Evolutionary conservation across 2,797 vertebrate genomes (phyloP), one percentile per base, ranked within the genome.

Genomic region (Morelia viridis): DNA sequence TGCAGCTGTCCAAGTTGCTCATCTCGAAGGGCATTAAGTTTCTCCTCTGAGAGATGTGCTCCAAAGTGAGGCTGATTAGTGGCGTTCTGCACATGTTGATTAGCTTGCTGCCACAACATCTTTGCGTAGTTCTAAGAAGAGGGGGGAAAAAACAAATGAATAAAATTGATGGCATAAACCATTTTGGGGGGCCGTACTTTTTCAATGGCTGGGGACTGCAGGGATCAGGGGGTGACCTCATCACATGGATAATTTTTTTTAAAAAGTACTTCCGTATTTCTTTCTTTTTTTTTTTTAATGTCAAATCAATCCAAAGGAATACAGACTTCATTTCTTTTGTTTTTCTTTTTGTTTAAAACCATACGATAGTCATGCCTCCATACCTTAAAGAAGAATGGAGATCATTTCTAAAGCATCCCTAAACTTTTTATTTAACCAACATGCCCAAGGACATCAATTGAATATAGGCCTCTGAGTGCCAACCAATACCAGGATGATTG

Each of bases 1-100:
- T 98, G 98, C 93, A 99, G 97, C 93, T 99, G 98, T 85, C 98
- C 98, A 1, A 99, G 97, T 93, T 99, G 99, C 24, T 99, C 98
- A 0, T 98, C 97, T 91, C 98, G 98, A 93, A 99, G 98, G 87
- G 97, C 95, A 83, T 96, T 85, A 65, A 99, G 98, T 5, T 97
- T 98, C 53, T 97, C 97, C 95, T 97, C 95, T 85, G 97, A 95
- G 53, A 98, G 96, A 26, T 95, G 92, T 65, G 93, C 60, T 94
- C 97, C 98, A 94, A 97, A 98, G 0, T 64, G 57, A 76, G 92
- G 61, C 92, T 95, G 96, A 94, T 92, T 92, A 50, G 90, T 80
- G 89, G 95, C 86, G 31, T 95, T 96, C 68, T 96, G 89, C 86
- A 93, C 94, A 58, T 93, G 95, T 89, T 96, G 95, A 0, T 92